Conservation (phyloP, 2,113 vertebrate genomes). For the Aleadryas rufinucha region DNA sequence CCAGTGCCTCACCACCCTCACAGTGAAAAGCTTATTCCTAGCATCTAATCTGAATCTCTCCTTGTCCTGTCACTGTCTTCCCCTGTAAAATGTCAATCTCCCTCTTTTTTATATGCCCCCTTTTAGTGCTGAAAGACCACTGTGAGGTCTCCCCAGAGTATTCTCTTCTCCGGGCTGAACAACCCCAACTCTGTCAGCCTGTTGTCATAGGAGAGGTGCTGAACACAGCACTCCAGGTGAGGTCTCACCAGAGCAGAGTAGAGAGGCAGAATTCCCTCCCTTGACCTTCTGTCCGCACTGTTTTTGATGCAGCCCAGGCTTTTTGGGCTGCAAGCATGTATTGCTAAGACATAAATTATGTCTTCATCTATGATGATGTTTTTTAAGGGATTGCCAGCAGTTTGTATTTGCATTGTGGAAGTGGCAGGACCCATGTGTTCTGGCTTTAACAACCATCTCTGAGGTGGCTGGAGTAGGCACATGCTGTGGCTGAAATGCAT, state of each 20-base stretch:
- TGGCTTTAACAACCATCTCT: background rate
- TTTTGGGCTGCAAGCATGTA: background rate
- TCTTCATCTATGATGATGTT: background rate
- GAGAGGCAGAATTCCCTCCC: background rate
- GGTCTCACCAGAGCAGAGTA: background rate
- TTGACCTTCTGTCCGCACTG: accelerated
- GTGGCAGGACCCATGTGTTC: background rate
- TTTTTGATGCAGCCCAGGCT: background rate
- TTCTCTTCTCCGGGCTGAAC: background rate
- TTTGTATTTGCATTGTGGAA: background rate
- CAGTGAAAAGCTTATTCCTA: background rate
- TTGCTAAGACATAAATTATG: background rate
- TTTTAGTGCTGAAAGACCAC: background rate
- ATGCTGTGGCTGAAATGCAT: background rate
- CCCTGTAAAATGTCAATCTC: background rate
- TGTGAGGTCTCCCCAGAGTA: background rate
- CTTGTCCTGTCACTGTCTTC: background rate
- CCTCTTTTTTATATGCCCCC: background rate
- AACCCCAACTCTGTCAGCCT: background rate
- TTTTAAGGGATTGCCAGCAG: background rate
- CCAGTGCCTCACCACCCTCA: background rate
- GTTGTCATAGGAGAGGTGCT: background rate
- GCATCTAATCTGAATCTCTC: background rate
- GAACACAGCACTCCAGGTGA: background rate
- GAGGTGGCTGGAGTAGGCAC: background rate